Evolutionary conservation across 2,797 vertebrate species (phyloP), one percentile per base, ranked within the genome.

Genomic region (Protosalanx chinensis): DNA sequence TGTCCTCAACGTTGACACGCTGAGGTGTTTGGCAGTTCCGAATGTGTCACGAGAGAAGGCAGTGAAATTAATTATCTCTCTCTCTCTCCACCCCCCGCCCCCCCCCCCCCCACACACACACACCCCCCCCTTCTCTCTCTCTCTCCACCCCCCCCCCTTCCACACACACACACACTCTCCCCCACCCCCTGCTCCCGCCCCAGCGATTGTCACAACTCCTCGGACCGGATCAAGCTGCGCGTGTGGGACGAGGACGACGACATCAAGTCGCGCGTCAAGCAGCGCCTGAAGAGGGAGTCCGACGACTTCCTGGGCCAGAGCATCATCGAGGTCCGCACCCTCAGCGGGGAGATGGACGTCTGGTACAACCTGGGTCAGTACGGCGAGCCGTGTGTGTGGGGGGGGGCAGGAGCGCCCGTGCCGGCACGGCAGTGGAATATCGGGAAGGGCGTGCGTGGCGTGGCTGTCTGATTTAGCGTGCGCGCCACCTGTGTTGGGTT

Each of bases 161-260:
- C 5, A 1, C 60, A 27, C 23, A 27, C 23, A 27, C 23, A 27
- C 23, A 27, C 23, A 27, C 23, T 27, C 8, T 7, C 6, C 30
- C 5, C 32, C 8, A 6, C 12, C 10, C 20, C n/a, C 18, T n/a
- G n/a, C n/a, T n/a, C n/a, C n/a, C n/a, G n/a, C 81, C 67, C 13
- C 76, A 97, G 97, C 16, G 95, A 99, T 89, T 97, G 96, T 87
- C 97, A 98, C 88, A 99, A 99, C 88, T 98, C 97, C 0, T 99
- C 96, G 0, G 97, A 99, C 53, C 95, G 97, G 0, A 94, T 99
- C 87, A 98, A 98, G 80, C 93, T 99, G 53, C 93, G 97, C 0
- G 97, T 98, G 1, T 98, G 97, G 97, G 97, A 99, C 68, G 97
- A 99, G 76, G 97, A 99, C 58, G 95, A 99, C 0, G 96, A 99